Evolutionary conservation across 2,113 vertebrate species (phyloP).

Genomic region (Willisornis vidua): DNA sequence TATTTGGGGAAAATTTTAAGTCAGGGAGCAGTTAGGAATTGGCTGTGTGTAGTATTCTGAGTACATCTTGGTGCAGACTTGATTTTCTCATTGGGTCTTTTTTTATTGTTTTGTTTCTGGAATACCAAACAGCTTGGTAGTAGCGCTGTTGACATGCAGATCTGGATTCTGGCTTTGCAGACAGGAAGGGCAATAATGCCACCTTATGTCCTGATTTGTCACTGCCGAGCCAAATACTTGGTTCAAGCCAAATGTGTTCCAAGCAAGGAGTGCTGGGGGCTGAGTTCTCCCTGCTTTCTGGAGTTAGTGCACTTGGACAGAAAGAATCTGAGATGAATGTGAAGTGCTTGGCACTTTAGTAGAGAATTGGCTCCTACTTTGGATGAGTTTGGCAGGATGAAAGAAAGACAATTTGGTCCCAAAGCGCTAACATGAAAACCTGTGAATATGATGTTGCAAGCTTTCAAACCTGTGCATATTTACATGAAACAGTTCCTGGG

Average conservation of each 20-base stretch:
- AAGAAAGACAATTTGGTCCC: neutral
- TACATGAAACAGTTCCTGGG: neutral
- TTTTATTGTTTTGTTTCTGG: neutral
- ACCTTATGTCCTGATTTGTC: slow-evolving; percentile 69
- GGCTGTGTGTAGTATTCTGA: neutral
- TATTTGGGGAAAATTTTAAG: neutral
- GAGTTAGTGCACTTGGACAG: neutral
- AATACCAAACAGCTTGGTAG: neutral
- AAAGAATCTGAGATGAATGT: neutral
- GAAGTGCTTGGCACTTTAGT: neutral
- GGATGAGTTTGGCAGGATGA: neutral
- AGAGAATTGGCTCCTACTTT: neutral
- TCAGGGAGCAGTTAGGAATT: neutral
- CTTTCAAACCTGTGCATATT: neutral
- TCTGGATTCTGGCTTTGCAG: neutral
- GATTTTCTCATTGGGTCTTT: neutral
- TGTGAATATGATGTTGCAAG: neutral
- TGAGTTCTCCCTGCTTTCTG: neutral
- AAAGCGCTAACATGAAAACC: neutral
- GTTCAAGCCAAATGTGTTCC: neutral
- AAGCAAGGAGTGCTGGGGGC: neutral
- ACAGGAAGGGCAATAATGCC: slow-evolving; percentile 64
- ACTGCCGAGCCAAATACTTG: neutral
- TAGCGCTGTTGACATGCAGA: neutral
- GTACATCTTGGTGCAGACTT: neutral